These are phyloP conservation scores for Cebidichthys violaceus DNA, from an alignment of 2,113 vertebrate genomes.

Conservation along the genomic window DNA sequence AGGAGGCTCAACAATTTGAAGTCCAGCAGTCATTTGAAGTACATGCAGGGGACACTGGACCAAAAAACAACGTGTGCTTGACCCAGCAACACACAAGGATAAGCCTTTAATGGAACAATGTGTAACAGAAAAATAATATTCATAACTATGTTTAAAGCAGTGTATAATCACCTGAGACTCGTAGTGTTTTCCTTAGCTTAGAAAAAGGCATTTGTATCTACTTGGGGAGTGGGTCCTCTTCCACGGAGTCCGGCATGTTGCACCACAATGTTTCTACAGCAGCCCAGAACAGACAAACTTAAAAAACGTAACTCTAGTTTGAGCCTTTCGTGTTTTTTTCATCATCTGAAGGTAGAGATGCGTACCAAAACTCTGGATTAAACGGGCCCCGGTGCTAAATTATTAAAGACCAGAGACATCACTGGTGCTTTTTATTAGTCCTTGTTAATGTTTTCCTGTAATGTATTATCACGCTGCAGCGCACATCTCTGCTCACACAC, in stretches of 20 bases:
- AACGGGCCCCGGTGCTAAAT: no score
- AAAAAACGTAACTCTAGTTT: no score
- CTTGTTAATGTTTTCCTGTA: no score
- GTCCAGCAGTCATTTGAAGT: conserved; percentile 3
- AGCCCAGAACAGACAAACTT: background rate
- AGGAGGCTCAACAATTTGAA: conserved; percentile 25
- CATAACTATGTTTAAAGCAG: background rate
- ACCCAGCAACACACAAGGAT: background rate
- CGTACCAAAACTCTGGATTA: no score
- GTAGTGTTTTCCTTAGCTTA: no score
- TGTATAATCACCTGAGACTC: background rate
- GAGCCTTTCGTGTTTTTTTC: no score
- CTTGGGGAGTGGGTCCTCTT: background rate
- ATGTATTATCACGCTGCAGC: no score
- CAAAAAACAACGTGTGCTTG: background rate
- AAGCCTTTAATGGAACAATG: background rate
- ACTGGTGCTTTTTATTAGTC: no score
- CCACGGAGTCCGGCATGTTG: no score
- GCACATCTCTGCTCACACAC: no score
- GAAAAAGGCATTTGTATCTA: background rate
- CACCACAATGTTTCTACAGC: background rate
- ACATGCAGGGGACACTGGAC: background rate
- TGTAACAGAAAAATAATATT: background rate
- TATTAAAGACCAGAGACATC: no score
- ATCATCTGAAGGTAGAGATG: no score